Base-by-base conservation (phyloP, 64 coral and sea anemone genomes). In the Actinia equina region DNA sequence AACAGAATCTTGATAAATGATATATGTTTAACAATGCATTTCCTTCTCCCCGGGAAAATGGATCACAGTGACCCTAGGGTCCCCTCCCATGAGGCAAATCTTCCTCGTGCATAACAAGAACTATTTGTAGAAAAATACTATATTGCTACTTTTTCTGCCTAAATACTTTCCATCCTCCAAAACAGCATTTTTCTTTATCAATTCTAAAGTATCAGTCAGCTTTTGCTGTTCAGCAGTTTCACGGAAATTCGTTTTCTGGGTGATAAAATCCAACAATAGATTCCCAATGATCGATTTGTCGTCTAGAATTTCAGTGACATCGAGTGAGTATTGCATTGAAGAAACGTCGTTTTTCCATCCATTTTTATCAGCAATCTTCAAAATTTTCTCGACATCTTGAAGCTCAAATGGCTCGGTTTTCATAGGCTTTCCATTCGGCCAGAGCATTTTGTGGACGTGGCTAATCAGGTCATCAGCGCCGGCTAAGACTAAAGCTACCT, bases 281-380 rank as follows among this genome's bases (percentile, higher is more conserved):
- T 94, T 89, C 26, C 88, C 88, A 15, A 87, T 83, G 7, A 43
- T 17, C 56, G 84, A 89, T 15, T 76, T 43, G 42, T 60, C 79
- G 49, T 94, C 85, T 76, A 94, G 86, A 5, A 88, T 43, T 45
- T 90, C 93, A 37, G 85, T 90, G 17, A 88, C 93, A 45, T 90
- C 93, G 25, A 94, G 62, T 14, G 84, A 83, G 79, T 90, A 94
- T 42, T 94, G 85, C 19, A 82, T 57, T 3, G 49, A 44, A 84
- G 67, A 84, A 41, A 90, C 43, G 6, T 91, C 69, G 45, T 84
- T 11, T 12, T 88, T 87, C 88, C 84, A 94, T 17, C 88, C 80
- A 83, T 87, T 20, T 58, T 94, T 87, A 14, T 83, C 30, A 37
- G 89, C 88, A 88, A 87, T 88, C 23, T 82, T 54, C 22, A 57